phyloP scores from a whole-genome alignment of 2,113 vertebrate species.

The Garra rufa region DNA sequence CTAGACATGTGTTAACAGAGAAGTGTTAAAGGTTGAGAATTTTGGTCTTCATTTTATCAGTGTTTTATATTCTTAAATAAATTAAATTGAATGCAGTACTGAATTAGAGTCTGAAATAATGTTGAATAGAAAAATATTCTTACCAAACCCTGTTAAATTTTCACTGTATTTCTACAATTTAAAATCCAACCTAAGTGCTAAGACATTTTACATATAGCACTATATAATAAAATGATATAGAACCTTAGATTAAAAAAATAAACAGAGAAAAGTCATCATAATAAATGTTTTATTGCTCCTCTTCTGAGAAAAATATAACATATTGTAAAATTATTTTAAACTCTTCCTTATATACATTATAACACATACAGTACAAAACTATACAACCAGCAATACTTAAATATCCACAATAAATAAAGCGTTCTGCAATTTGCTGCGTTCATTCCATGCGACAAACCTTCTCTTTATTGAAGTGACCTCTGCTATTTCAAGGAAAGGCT shows the following conservation, averaged over 20 bases:
- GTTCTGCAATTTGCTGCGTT: conserved; percentile 34
- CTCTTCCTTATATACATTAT: conserved; percentile 57
- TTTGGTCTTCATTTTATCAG: background rate
- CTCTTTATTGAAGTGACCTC: conserved; percentile 25
- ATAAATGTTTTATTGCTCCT: conserved; percentile 60
- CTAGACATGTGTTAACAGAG: background rate
- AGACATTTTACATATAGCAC: background rate
- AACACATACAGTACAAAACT: conserved; percentile 49
- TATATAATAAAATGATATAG: too few relatives aligned
- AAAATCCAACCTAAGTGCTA: conserved; percentile 28
- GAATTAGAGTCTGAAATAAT: background rate
- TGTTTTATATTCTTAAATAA: background rate
- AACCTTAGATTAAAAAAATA: background rate
- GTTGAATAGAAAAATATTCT: background rate
- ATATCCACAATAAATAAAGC: conserved; percentile 65
- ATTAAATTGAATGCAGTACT: background rate
- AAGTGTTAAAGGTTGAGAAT: background rate
- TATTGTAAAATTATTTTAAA: conserved; percentile 47
- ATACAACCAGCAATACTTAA: conserved; percentile 57
- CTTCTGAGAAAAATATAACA: conserved; percentile 49
- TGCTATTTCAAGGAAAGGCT: background rate
- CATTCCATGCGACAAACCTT: conserved; percentile 21
- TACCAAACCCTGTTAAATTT: background rate
- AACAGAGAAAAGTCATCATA: background rate
- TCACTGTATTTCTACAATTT: background rate